Evolutionary conservation across 1,140 invertebrate genomes (phyloP).

Genomic region (Drosophila paulistorum): DNA sequence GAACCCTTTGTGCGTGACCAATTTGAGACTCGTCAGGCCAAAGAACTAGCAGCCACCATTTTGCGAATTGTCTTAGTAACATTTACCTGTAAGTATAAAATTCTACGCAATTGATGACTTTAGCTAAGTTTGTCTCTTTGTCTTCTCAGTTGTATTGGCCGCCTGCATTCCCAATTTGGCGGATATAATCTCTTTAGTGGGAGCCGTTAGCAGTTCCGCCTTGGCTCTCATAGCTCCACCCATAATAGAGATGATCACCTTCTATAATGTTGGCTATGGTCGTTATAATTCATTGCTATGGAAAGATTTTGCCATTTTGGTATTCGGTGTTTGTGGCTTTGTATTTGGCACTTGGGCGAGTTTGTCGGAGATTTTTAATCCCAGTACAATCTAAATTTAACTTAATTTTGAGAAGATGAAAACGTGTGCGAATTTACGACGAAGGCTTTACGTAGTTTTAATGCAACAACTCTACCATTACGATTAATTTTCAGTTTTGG

Average conservation of each 20-base stretch:
- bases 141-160: conserved; percentile 89
- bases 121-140: neutral
- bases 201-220: conserved; percentile 94
- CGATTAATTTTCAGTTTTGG: conserved; percentile 36
- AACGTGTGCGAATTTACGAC: conserved; percentile 68
- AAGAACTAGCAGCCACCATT: conserved; percentile 87
- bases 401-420: neutral
- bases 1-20: conserved; percentile 89
- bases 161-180: conserved; percentile 93
- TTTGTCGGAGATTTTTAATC: conserved; percentile 86
- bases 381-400: conserved; percentile 46
- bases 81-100: conserved; percentile 90
- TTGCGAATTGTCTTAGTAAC: conserved; percentile 89
- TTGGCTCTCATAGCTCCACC: conserved; percentile 96
- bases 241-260: conserved; percentile 93
- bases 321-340: conserved; percentile 91
- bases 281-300: conserved; percentile 86
- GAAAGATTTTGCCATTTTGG: conserved; percentile 89
- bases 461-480: conserved; percentile 30
- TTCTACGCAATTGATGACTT: neutral
- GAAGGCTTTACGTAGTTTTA: conserved; percentile 68
- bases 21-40: conserved; percentile 85
- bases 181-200: conserved; percentile 94
- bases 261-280: conserved; percentile 87
- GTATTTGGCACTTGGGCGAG: conserved; percentile 91